Evolutionary conservation across 2,113 vertebrate species (phyloP).

Genomic region (Peucedramus taeniatus): DNA sequence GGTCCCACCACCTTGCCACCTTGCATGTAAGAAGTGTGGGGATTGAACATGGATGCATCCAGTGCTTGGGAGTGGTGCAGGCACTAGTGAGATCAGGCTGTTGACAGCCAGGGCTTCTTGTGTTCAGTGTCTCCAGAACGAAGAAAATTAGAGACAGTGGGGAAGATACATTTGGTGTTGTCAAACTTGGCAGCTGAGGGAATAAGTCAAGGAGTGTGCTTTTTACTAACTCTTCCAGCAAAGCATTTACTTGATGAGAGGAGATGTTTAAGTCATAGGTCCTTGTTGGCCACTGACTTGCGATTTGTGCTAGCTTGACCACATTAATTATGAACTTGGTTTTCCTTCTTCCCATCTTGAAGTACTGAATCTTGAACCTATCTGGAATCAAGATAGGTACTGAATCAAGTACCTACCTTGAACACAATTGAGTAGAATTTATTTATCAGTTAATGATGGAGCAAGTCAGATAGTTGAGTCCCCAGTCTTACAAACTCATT

Average conservation of each 20-base stretch:
- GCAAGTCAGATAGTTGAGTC: neutral
- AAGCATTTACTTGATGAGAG: neutral
- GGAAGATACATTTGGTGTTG: neutral
- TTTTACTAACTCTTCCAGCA: neutral
- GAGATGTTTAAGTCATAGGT: neutral
- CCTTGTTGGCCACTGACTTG: neutral
- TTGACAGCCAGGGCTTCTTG: neutral
- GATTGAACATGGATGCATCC: neutral
- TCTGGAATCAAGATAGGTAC: too few species aligned
- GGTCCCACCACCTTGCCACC: neutral
- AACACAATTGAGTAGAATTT: neutral
- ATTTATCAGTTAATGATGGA: neutral
- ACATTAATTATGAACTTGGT: neutral
- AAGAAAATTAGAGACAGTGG: neutral
- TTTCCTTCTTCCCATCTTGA: neutral
- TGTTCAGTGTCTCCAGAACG: neutral
- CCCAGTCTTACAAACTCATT: neutral
- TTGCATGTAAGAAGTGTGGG: neutral
- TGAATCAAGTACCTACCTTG: too few species aligned
- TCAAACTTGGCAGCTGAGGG: neutral
- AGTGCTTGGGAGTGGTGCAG: neutral
- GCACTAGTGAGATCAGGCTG: neutral
- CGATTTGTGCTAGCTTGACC: neutral
- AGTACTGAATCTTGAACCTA: neutral
- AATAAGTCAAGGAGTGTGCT: neutral